phyloP scores from a whole-genome alignment of 2,113 vertebrate species.

The Tautogolabrus adspersus region DNA sequence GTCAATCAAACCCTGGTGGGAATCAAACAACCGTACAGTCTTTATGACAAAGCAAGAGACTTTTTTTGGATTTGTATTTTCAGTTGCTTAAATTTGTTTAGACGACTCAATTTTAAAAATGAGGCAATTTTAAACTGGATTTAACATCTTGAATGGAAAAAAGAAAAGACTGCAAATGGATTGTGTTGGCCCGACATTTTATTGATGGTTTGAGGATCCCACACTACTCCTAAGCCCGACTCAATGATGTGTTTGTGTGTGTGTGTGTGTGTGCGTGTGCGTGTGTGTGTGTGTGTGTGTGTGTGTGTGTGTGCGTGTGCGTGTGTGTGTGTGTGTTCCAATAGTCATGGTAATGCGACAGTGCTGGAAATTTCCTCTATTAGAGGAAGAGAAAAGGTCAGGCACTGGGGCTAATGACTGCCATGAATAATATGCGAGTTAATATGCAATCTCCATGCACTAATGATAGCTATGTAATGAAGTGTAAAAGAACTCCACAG shows the following conservation, averaged over 20 bases:
- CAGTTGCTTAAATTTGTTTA: no score
- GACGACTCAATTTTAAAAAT: no score
- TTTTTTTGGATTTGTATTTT: no score
- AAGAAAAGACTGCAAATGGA: no score
- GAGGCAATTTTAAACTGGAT: no score
- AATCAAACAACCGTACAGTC: no score
- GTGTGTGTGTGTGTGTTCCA: constrained; percentile 12
- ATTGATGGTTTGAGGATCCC: not conserved
- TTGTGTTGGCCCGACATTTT: not conserved
- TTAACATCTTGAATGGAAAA: no score
- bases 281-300: no score
- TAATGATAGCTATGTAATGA: constrained; percentile 43
- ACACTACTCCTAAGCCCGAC: not conserved
- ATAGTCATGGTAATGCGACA: not conserved
- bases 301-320: no score
- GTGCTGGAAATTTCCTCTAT: not conserved
- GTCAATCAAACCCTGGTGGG: no score
- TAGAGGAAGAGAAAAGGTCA: constrained; percentile 14
- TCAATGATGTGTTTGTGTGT: not conserved
- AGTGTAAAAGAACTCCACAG: constrained; percentile 1
- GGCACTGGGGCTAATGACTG: not conserved
- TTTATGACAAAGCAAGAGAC: no score
- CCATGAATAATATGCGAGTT: constrained; percentile 8
- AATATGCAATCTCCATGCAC: constrained; percentile 24
- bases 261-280: no score